Evolutionary conservation across 2,888 invertebrate genomes (phyloP).

Genomic region (Argyresthia albistria): DNA sequence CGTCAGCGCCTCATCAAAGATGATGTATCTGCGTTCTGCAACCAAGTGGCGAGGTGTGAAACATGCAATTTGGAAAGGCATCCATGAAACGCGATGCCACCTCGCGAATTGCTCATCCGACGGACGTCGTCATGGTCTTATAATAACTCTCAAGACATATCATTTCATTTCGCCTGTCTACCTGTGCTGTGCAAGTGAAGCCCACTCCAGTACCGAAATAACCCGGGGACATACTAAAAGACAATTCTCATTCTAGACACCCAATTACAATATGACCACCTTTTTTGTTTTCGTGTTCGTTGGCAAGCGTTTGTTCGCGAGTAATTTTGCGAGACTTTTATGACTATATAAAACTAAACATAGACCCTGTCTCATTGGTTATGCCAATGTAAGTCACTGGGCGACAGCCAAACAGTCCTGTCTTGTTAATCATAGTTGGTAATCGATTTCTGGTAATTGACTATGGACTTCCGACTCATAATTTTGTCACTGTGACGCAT

Average conservation of each 20-base stretch:
- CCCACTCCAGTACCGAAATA: conserved; percentile 35
- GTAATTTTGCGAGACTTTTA: neutral
- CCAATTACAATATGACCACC: neutral
- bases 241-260: neutral
- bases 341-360: neutral
- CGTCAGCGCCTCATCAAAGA: neutral
- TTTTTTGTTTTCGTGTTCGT: neutral
- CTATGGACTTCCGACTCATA: neutral
- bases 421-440: conserved; percentile 17
- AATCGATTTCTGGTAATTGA: conserved; percentile 10
- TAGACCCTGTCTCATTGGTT: neutral
- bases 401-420: conserved; percentile 25
- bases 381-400: conserved; percentile 16
- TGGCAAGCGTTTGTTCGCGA: neutral
- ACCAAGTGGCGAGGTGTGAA: neutral
- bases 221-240: conserved; percentile 20
- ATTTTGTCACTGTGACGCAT: neutral
- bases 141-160: conserved; percentile 5
- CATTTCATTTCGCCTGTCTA: conserved; percentile 31
- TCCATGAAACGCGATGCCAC: neutral
- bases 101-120: neutral
- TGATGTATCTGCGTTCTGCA: neutral
- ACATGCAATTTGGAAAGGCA: neutral
- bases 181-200: conserved; percentile 30
- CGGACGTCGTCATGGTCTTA: neutral